Percentiles rank a stretch among this genome's conserved stretches.
These are phyloP conservation scores for Pteronotus mesoamericanus DNA, from an alignment of 2,797 vertebrate genomes.

Conservation along the genomic window DNA sequence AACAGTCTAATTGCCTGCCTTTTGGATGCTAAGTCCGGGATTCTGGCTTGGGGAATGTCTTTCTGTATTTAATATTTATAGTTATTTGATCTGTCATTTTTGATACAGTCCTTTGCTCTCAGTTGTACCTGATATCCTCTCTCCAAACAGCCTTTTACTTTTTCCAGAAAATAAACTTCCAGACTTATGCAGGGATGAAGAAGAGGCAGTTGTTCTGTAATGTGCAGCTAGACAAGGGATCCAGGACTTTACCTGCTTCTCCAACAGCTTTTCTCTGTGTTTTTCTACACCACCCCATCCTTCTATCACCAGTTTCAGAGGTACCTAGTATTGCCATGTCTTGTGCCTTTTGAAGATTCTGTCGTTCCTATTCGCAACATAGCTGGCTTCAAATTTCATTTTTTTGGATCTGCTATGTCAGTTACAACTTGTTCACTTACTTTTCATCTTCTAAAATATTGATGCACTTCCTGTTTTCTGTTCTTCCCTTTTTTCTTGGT, in stretches of 20 bases:
- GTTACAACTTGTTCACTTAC: background rate
- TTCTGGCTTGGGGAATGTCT: background rate
- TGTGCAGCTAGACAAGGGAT: background rate
- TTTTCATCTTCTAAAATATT: slow-evolving; percentile 40
- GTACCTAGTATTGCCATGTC: background rate
- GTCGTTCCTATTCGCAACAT: background rate
- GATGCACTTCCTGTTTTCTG: background rate
- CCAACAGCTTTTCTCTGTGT: background rate
- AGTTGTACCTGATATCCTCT: background rate
- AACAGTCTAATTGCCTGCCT: background rate
- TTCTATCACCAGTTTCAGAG: background rate
- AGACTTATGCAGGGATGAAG: background rate
- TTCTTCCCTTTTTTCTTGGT: background rate
- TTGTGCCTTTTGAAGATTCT: background rate
- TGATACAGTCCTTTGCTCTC: background rate
- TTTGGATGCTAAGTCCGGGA: background rate
- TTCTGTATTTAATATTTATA: background rate
- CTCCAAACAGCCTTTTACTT: slow-evolving; percentile 15
- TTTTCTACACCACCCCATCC: background rate
- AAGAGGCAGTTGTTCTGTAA: background rate
- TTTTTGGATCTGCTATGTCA: background rate
- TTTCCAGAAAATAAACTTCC: background rate
- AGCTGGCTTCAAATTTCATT: background rate
- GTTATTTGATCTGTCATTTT: slow-evolving; percentile 15
- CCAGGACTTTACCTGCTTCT: background rate